Evolutionary conservation across 2,797 vertebrate species (phyloP).

Genomic region (Ctenosaura bakeri): DNA sequence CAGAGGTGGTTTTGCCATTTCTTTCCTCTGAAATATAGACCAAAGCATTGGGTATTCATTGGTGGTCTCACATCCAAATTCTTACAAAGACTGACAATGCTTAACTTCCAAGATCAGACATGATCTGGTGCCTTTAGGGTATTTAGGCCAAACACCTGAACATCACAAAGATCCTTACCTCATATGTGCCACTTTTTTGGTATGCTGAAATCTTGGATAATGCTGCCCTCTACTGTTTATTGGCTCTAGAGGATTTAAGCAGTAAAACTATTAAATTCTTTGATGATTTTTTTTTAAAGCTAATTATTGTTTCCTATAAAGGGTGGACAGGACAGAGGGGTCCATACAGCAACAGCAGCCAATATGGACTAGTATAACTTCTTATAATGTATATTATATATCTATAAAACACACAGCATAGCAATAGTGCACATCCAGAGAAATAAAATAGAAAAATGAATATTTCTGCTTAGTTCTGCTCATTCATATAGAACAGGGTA

Average conservation of each 20-base stretch:
- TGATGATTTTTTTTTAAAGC: neutral
- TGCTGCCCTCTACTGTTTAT: slow-evolving; percentile 25
- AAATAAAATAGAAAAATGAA: neutral
- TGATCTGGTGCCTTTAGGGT: no score
- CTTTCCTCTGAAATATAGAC: no score
- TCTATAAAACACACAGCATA: neutral
- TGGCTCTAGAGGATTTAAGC: neutral
- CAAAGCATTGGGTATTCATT: no score
- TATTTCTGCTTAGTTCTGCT: neutral
- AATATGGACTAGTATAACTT: slow-evolving; percentile 6
- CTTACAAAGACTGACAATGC: no score
- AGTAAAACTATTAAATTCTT: neutral
- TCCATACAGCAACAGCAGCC: neutral
- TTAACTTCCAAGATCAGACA: no score
- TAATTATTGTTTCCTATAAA: neutral
- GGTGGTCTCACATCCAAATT: no score
- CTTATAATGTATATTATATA: neutral
- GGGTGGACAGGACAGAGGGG: slow-evolving; percentile 22
- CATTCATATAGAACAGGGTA: neutral
- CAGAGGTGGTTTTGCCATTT: no score
- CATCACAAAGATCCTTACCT: neutral
- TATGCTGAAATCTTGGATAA: slow-evolving; percentile 2
- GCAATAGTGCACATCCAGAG: neutral
- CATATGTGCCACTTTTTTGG: neutral
- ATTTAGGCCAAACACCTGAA: no score